Evolutionary conservation across 2,113 vertebrate species (phyloP), one percentile per base, ranked within the genome.

Genomic region (Megalops atlanticus): DNA sequence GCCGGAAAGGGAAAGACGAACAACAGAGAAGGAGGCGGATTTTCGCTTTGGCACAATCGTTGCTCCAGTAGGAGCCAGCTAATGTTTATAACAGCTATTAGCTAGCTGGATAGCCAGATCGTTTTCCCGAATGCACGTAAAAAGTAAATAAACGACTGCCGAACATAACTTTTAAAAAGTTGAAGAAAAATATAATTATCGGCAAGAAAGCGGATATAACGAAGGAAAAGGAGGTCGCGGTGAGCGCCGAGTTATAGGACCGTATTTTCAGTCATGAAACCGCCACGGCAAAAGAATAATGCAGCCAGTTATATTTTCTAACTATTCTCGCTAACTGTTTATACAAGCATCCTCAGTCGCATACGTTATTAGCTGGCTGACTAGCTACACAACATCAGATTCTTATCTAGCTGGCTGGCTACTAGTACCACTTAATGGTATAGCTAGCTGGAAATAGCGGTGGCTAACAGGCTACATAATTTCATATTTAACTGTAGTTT

Each of bases 21-120:
- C 84, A 52, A 49, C 36, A 83, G 69, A 80, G 27, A 24, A 21
- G 76, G 91, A 90, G 94, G 92, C 87, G 92, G 92, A 86, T 87
- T 77, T 84, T 87, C 71, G 36, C 80, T 84, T 78, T 77, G 74
- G 70, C 81, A 79, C 40, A 81, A 80, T 88, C 33, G 49, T 78
- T 85, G 87, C 58, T 64, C 24, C 58, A 64, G 27, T 64, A 31
- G 31, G n/a, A 31, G 58, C 8, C 24, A 31, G 3, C 58, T 64
- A 64, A 80, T 80, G 24, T 74, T 80, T 80, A 73, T 40, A 64
- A 8, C 31, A 64, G 58, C 58, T 64, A 35, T 80, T 80, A 73
- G n/a, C 27, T 35, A 71, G 36, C 69, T 64, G 58, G 58, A 24
- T n/a, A 64, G 69, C 49, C 38, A 41, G 12, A 54, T 1, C 47